Base-by-base conservation (phyloP, 2,113 vertebrate species). In the Poecilia latipinna region DNA sequence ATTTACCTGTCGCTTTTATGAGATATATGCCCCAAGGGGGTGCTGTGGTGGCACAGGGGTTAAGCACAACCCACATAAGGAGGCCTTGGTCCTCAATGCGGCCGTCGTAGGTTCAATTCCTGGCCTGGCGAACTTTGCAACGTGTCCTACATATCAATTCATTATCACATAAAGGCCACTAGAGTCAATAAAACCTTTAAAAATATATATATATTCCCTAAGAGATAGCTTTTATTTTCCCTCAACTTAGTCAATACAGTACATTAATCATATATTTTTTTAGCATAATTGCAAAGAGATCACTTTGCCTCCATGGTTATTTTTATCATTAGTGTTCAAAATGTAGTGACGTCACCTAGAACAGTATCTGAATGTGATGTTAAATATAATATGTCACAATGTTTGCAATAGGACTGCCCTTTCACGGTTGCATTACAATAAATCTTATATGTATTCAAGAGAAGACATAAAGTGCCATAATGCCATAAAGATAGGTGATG, bases 281-380 rank as follows among this genome's bases (percentile, higher is more conserved):
- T 1, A 63, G 63, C 61, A 68, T 74, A 75, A 70, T 78, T 86
- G 74, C 82, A 12, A 35, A 82, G 70, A 78, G 57, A 70, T 92
- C 88, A 86, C 64, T 66, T 69, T 90, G 85, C 86, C 82, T 75
- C 87, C 77, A 76, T 70, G 77, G 57, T 62, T 76, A 74, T 73
- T 75, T 81, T 64, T 78, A 74, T 83, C 67, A 70, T 75, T 80
- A 79, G 37, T 73, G 44, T 70, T 78, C 39, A n/a, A 66, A 65
- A 65, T 70, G 24, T 68, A 70, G 33, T 51, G 31, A 22, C 10
- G 10, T n/a, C 28, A 64, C 8, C 31, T 19, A 28, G 70, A 51
- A 28, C 13, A 74, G 10, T 1, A 42, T 39, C 12, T 29, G 22
- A 57, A 57, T 37, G 29, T 29, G 3, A 5, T 22, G 6, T 3